Evolutionary conservation across 2,113 vertebrate species (phyloP), one percentile per base, ranked within the genome.

Genomic region (Gulo gulo): DNA sequence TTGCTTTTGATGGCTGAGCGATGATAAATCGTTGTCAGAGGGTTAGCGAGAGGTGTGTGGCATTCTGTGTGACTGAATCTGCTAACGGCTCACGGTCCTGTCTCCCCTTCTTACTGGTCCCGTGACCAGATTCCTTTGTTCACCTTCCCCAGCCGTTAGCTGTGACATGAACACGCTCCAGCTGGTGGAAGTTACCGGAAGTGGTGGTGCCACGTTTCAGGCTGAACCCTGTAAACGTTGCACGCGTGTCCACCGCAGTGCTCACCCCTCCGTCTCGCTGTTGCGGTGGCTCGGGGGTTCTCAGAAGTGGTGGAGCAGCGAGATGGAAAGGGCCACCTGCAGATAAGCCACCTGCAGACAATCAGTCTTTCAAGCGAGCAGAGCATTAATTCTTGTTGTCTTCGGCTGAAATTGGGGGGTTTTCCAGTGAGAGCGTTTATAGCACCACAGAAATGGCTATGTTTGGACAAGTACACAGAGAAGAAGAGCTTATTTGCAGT

Each of bases 181-280:
- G 3, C 10, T 29, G 23, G 24, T 10, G 7, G 67, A 36, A 42
- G 31, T 82, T 88, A 20, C 13, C 34, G 7, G 29, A 34, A 80
- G 7, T 7, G 39, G 39, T 16, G 18, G 4, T 61, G 47, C 24
- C 31, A 4, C 39, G n/a, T 67, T 26, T 83, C 39, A 84, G 11
- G 8, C 10, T 42, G 50, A 36, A 31, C 7, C 42, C 6, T 26
- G 29, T 21, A 16, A 69, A 55, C 12, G 8, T 88, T 39, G 7
- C 21, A 18, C 39, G 20, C 2, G 29, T 6, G 39, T 52, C 11
- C 8, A 11, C 61, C 0, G 7, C 16, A 4, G 23, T 39, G 16
- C 31, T n/a, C 0, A n/a, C 50, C 5, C 6, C 15, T 24, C 15
- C 9, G 0, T 2, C 36, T n/a, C n/a, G 8, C 7, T 61, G 14